Evolutionary conservation across 2,113 vertebrate species (phyloP), one percentile per base, ranked within the genome.

Genomic region (Alouatta palliata): DNA sequence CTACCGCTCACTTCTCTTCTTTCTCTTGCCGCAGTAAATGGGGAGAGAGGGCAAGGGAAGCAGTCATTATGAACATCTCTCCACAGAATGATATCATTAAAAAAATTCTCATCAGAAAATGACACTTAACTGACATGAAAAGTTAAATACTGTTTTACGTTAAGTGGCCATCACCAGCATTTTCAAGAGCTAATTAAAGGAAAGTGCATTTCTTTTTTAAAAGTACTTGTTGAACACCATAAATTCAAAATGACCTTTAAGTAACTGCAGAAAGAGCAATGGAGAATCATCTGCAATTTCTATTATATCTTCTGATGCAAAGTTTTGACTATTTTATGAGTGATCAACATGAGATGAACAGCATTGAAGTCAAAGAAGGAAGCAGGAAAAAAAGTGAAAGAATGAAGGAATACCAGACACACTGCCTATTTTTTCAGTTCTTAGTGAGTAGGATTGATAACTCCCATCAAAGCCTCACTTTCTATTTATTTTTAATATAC

Each of bases 191-290:
- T 96, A 92, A 90, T 97, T 83, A 95, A 87, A 66, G 49, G 56
- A 92, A 89, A 86, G 4, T 40, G 77, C 20, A 64, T 90, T 95
- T 90, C 58, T 82, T 90, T 90, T 79, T 66, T 35, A 81, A 90
- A 93, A 79, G 35, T 45, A 87, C 75, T 91, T 82, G 32, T 70
- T 93, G 76, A 94, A 83, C 49, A 85, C 11, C 58, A 6, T 79
- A 84, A 91, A 91, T 94, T 94, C 40, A 85, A 94, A 94, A 90
- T 90, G 35, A 91, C 75, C 86, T 97, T 87, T 68, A 93, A 88
- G 77, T 56, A 79, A 87, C 0, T 93, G 10, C 9, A 93, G 37
- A 70, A 90, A 90, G 47, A 96, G 17, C 3, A 16, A 73, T 19
- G 27, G 40, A 49, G 21, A 89, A 92, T 61, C 45, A 7, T 61